Conservation (phyloP, 1,140 invertebrate species). For the Bombus confusus region DNA sequence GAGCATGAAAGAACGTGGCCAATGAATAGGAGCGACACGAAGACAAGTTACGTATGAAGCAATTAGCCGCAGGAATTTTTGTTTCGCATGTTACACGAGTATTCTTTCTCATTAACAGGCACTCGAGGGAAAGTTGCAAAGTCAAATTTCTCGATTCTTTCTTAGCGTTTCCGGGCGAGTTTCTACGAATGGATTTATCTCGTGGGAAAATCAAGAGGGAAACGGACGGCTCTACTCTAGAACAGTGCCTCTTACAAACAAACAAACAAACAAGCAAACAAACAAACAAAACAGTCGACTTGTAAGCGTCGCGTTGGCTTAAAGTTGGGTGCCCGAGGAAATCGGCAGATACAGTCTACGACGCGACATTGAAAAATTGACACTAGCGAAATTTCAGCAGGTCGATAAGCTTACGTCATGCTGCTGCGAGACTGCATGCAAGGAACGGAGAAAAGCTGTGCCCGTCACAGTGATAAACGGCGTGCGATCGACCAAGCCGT, state of each 20-base stretch:
- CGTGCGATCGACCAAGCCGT: neutral
- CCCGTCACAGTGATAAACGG: neutral
- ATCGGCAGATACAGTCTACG: neutral
- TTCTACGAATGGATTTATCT: neutral
- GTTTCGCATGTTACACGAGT: neutral
- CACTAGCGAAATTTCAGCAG: neutral
- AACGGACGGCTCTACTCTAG: neutral
- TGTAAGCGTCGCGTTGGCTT: neutral
- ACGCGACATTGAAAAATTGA: slow-evolving; percentile 17
- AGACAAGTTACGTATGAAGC: neutral
- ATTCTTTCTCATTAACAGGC: neutral
- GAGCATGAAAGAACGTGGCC: neutral
- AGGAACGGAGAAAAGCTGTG: neutral
- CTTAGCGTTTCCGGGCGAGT: neutral
- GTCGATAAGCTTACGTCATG: slow-evolving; percentile 29
- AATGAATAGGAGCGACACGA: neutral
- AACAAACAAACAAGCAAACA: neutral
- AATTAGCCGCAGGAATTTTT: neutral
- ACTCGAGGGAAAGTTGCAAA: slow-evolving; percentile 11
- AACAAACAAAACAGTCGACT: neutral
- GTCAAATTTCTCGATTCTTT: neutral
- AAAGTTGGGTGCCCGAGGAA: neutral
- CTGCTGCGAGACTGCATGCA: no score
- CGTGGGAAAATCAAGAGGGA: neutral
- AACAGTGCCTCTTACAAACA: neutral